phyloP scores from a whole-genome alignment of 30 jellyfish, hydroid and myxozoan species.

The Cassiopea andromeda region DNA sequence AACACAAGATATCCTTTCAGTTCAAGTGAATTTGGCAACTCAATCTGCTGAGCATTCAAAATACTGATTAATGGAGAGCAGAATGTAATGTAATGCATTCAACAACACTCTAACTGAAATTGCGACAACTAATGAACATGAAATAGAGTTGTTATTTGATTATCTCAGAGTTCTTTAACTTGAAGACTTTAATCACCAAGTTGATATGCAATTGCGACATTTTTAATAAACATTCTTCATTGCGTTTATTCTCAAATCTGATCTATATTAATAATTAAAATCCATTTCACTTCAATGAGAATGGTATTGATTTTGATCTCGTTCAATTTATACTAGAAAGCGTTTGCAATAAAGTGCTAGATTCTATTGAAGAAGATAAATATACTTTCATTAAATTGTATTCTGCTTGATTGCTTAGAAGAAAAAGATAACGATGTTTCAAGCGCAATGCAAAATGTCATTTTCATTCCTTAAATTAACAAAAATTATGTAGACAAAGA shows the following conservation, averaged over 20 bases:
- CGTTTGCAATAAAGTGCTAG: constrained; percentile 39
- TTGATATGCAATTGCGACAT: constrained; percentile 65
- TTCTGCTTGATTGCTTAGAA: neutral
- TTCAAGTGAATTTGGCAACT: no score
- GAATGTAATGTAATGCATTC: neutral
- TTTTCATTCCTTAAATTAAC: no score
- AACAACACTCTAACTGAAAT: neutral
- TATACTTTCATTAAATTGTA: neutral
- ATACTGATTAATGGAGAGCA: neutral
- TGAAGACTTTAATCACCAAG: neutral
- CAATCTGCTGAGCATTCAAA: neutral
- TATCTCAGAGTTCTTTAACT: constrained; percentile 17
- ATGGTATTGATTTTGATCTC: constrained; percentile 6
- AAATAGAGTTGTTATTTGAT: constrained; percentile 23
- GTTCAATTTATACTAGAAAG: neutral
- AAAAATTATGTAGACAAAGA: no score
- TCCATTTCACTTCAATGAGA: neutral
- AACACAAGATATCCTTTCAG: no score
- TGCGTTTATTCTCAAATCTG: constrained; percentile 29
- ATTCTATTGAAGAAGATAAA: neutral
- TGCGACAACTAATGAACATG: constrained; percentile 5
- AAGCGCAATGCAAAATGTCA: no score
- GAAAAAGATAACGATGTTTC: no score
- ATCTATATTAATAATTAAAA: constrained; percentile 27
- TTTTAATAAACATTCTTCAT: constrained; percentile 13